phyloP scores from a whole-genome alignment of 2,888 invertebrate genomes.

The Eulithis testata region DNA sequence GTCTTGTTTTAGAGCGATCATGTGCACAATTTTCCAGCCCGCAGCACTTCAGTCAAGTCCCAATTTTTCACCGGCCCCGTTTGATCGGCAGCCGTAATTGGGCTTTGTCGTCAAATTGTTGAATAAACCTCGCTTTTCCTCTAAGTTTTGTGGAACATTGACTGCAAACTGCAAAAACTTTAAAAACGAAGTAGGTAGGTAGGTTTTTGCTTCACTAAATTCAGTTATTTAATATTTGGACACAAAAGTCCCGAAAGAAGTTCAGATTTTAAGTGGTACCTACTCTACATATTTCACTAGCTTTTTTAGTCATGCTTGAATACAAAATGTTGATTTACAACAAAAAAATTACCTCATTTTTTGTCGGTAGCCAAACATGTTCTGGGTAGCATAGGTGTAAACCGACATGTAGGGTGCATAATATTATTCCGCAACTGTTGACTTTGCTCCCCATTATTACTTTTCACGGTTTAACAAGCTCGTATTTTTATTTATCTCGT shows the following conservation, averaged over 20 bases:
- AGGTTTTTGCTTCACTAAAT: not conserved
- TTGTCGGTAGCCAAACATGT: constrained; percentile 3
- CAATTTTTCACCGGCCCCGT: constrained; percentile 52
- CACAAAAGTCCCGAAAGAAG: too few species aligned
- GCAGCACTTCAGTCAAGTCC: constrained; percentile 20
- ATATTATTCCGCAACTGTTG: constrained; percentile 73
- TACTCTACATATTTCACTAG: too few species aligned
- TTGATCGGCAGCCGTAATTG: constrained; percentile 55
- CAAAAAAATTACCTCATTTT: too few species aligned
- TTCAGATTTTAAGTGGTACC: too few species aligned
- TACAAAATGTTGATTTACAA: too few species aligned
- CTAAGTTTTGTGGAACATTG: not conserved
- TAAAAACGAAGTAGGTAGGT: not conserved
- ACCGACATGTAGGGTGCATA: constrained; percentile 64
- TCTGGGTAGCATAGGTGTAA: constrained; percentile 24
- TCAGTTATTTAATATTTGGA: too few species aligned
- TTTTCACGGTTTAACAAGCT: constrained; percentile 84
- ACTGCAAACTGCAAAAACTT: not conserved
- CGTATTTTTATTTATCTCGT: constrained; percentile 82
- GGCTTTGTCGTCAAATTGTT: constrained; percentile 55
- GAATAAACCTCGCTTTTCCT: constrained; percentile 40
- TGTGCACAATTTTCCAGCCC: constrained; percentile 15
- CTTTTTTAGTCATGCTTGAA: too few species aligned
- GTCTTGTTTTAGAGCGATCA: constrained; percentile 17
- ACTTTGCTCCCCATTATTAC: constrained; percentile 81